phyloP scores from a whole-genome alignment of 2,797 vertebrate species.

The Syndactyla subalaris region DNA sequence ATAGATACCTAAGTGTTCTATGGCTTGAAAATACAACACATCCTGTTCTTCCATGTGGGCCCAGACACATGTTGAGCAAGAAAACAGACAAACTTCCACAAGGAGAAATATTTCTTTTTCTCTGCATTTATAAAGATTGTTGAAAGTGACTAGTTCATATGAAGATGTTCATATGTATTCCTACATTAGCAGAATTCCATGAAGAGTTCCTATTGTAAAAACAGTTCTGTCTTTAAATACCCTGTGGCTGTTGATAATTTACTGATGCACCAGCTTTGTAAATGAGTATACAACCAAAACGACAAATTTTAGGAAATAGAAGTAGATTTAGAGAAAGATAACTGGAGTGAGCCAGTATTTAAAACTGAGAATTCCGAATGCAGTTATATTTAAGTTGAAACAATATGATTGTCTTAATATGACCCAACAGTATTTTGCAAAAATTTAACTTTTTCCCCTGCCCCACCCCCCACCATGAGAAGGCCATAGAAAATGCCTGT shows the following conservation, averaged over 20 bases:
- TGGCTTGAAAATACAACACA: background rate
- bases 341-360: background rate
- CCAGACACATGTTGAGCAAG: background rate
- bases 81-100: background rate
- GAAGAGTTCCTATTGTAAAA: background rate
- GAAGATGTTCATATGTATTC: background rate
- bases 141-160: background rate
- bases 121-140: background rate
- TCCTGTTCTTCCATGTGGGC: background rate
- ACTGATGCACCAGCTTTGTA: background rate
- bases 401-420: background rate
- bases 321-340: background rate
- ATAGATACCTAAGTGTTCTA: background rate
- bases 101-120: background rate
- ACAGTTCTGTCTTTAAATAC: background rate
- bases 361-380: background rate
- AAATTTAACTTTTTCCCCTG: background rate
- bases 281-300: background rate
- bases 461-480: background rate
- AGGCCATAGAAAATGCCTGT: background rate
- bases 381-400: background rate
- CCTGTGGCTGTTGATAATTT: background rate
- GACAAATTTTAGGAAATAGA: background rate
- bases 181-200: background rate
- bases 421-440: background rate